Evolutionary conservation across 2,113 vertebrate species (phyloP).

Genomic region (Rhynchopsitta pachyrhyncha): DNA sequence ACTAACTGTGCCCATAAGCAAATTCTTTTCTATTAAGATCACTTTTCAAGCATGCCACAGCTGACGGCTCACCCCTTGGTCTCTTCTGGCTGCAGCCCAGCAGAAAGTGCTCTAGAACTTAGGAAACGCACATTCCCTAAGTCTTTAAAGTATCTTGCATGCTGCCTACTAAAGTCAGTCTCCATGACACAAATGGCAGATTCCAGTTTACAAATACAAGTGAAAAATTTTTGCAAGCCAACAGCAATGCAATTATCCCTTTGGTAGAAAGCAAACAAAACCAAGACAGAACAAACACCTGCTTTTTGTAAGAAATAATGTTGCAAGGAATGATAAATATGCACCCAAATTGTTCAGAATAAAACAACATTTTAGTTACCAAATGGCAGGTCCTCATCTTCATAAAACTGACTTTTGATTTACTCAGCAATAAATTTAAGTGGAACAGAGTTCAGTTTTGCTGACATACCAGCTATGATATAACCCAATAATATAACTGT

Average conservation of each 20-base stretch:
- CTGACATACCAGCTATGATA: neutral
- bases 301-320: neutral
- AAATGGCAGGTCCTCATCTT: neutral
- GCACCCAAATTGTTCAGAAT: neutral
- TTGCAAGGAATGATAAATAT: neutral
- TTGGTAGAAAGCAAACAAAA: neutral
- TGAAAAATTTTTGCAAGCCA: neutral
- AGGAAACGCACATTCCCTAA: too few relatives aligned
- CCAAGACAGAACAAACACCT: neutral
- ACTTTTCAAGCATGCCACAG: neutral
- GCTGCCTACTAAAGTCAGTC: neutral
- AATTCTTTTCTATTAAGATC: neutral
- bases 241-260: neutral
- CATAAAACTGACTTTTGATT: conserved; percentile 9
- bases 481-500: neutral
- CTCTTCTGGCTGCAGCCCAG: neutral
- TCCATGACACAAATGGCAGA: neutral
- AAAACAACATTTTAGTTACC: neutral
- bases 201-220: neutral
- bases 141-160: neutral
- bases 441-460: neutral
- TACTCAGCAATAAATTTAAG: neutral
- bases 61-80: neutral
- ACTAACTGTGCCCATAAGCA: neutral
- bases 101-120: neutral